Evolutionary conservation across 37 sponge, comb jelly and placozoan genomes (phyloP).

Genomic region (Petrosia ficiformis): DNA sequence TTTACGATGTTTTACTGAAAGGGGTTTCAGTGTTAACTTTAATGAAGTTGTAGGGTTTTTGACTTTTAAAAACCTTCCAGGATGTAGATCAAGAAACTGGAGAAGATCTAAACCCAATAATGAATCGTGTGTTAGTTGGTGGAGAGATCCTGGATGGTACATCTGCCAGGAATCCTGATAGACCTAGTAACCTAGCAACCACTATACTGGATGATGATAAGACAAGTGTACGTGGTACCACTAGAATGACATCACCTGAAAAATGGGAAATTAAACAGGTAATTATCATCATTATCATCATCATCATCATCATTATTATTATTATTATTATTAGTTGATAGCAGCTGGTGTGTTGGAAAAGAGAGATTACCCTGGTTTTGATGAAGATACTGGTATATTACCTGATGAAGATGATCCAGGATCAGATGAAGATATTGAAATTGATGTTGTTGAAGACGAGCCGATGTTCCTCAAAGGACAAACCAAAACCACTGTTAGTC

Average conservation of each 20-base stretch:
- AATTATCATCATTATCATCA: background rate
- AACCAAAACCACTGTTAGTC: slow-evolving; percentile 76
- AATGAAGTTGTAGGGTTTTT: background rate
- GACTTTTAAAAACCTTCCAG: background rate
- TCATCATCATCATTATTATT: background rate
- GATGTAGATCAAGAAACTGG: slow-evolving; percentile 94
- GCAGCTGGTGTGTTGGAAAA: slow-evolving; percentile 92
- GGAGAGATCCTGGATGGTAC: slow-evolving; percentile 43
- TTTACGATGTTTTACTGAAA: background rate
- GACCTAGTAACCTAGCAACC: slow-evolving; percentile 25
- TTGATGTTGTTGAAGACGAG: slow-evolving; percentile 93
- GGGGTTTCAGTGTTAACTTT: background rate
- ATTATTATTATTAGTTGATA: slow-evolving; percentile 52
- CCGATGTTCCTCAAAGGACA: slow-evolving; percentile 90
- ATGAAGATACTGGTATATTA: slow-evolving; percentile 86
- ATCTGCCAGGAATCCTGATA: slow-evolving; percentile 81
- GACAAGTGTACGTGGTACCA: slow-evolving; percentile 20
- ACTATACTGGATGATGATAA: slow-evolving; percentile 8
- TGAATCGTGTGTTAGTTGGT: slow-evolving; percentile 48
- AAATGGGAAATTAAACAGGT: slow-evolving; percentile 97
- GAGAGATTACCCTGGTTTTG: slow-evolving; percentile 89
- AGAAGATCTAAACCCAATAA: slow-evolving; percentile 72
- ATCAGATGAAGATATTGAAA: slow-evolving; percentile 86
- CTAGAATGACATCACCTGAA: slow-evolving; percentile 92
- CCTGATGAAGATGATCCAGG: slow-evolving; percentile 62